Conservation (phyloP, 2,888 invertebrate species). For the Lithophane socia region DNA sequence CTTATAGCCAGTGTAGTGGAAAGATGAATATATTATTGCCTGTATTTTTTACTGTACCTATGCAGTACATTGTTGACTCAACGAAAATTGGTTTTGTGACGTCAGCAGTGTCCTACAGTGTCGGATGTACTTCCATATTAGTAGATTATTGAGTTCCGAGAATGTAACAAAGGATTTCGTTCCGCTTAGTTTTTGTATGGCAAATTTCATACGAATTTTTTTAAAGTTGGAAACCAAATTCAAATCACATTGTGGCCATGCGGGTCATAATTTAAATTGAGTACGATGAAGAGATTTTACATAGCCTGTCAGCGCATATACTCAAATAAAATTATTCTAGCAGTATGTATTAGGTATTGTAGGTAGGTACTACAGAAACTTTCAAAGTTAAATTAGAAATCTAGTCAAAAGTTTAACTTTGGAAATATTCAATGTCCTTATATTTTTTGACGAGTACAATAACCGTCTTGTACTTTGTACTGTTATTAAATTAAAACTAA, state of each 20-base stretch:
- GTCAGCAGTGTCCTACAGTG: background rate
- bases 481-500: slow-evolving; percentile 9
- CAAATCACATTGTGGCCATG: background rate
- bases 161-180: background rate
- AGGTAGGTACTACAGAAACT: background rate
- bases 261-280: background rate
- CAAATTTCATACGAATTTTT: background rate
- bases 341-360: background rate
- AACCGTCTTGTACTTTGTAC: background rate
- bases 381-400: background rate
- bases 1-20: background rate
- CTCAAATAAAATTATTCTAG: slow-evolving; percentile 3
- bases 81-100: background rate
- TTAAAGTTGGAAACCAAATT: no score
- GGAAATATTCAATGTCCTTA: background rate
- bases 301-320: background rate
- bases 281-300: background rate
- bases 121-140: background rate
- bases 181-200: background rate
- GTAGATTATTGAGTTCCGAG: background rate
- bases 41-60: background rate
- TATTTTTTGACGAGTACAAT: background rate
- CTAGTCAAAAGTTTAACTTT: background rate
- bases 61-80: background rate
- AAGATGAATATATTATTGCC: background rate